Evolutionary conservation across 1,140 invertebrate species (phyloP), one percentile per base, ranked within the genome.

Genomic region (Aphelenchoides fujianensis): DNA sequence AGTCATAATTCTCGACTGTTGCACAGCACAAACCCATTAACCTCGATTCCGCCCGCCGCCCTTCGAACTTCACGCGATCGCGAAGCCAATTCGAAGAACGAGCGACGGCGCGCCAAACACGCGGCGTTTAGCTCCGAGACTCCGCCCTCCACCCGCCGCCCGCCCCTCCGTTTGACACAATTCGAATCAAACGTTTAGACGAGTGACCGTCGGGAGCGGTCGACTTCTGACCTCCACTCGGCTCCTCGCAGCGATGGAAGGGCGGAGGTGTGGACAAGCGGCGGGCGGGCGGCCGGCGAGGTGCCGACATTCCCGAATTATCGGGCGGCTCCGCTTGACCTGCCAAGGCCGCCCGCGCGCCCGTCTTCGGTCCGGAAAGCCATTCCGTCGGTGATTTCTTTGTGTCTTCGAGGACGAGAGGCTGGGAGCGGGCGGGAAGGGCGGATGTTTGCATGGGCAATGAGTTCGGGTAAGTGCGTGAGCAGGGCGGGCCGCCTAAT

Each of bases 11-110:
- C 41, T 23, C 41, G 41, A 48, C 41, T 48, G 12, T 48, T 23
- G 41, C n/a, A n/a, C n/a, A n/a, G n/a, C n/a, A n/a, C 41, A 48
- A 48, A 48, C 41, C 41, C 41, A 48, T 48, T 48, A 48, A 48
- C 41, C 41, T 23, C 12, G 23, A 16, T 48, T 48, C 41, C 41
- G 41, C 23, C 12, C 23, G 23, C 41, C 41, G n/a, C n/a, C n/a
- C n/a, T n/a, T n/a, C n/a, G n/a, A 48, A 48, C 41, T 48, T 48
- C 23, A 48, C 41, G 41, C 23, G 12, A 16, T 12, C 41, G 23
- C 41, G 12, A 12, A 48, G 41, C 41, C 41, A 48, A 48, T 48
- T 48, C 41, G n/a, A n/a, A n/a, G n/a, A n/a, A n/a, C n/a, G n/a
- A n/a, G 12, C 41, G 23, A 48, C 41, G 41, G 23, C 23, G 12